Conservation (phyloP, 2,888 invertebrate genomes). For the Exocentrus adspersus region DNA sequence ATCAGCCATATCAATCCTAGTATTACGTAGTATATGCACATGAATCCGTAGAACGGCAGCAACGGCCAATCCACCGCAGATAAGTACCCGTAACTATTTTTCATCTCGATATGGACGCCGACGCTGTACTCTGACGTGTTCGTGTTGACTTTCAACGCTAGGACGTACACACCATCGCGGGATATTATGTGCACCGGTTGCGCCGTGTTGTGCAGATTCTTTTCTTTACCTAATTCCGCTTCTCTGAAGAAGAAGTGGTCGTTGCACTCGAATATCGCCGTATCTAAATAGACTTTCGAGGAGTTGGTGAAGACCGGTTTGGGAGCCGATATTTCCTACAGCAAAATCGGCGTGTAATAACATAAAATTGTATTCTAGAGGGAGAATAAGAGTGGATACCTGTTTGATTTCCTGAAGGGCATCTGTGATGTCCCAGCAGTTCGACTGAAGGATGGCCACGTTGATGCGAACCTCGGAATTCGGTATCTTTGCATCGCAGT, state of each 20-base stretch:
- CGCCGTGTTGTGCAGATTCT: slow-evolving; percentile 33
- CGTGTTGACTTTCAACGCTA: slow-evolving; percentile 66
- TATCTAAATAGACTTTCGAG: slow-evolving; percentile 41
- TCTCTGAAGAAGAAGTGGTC: slow-evolving; percentile 58
- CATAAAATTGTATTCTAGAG: too few species aligned
- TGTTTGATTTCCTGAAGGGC: slow-evolving; percentile 53
- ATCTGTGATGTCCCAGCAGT: slow-evolving; percentile 67
- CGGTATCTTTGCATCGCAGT: slow-evolving; percentile 61
- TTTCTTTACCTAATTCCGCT: slow-evolving; percentile 52
- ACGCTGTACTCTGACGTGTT: slow-evolving; percentile 66
- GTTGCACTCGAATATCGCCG: slow-evolving; percentile 53
- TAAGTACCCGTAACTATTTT: slow-evolving; percentile 81
- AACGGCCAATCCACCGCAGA: slow-evolving; percentile 92
- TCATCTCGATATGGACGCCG: slow-evolving; percentile 76
- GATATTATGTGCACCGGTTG: slow-evolving; percentile 68
- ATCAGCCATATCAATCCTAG: slow-evolving; percentile 84
- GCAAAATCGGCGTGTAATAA: too few species aligned
- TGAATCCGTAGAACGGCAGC: slow-evolving; percentile 87
- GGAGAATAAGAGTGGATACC: too few species aligned
- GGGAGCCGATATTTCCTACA: slow-evolving; percentile 40
- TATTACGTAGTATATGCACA: slow-evolving; percentile 89
- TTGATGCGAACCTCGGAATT: slow-evolving; percentile 63
- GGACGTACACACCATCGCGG: slow-evolving; percentile 79
- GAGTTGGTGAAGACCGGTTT: slow-evolving; percentile 35
- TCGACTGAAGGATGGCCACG: slow-evolving; percentile 68